A percentile compares a stretch with the other conserved stretches of the same genome.
Conservation (phyloP, 2,797 vertebrate genomes). For the Halcyon leucocephala region DNA sequence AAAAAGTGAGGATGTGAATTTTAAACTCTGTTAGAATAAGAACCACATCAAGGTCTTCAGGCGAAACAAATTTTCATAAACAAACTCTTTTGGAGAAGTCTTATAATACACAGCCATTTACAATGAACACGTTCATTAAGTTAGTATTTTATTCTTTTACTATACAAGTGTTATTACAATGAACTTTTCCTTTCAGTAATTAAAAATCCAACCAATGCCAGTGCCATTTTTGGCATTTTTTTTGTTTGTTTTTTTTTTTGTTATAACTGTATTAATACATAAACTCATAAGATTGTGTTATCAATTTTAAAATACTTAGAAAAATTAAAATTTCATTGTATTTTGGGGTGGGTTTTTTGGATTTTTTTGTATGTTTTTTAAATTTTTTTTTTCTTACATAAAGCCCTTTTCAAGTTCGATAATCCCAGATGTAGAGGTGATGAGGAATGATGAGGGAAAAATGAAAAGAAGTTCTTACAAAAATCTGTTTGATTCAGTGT, state of each 20-base stretch:
- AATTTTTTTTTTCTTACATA: conserved; percentile 77
- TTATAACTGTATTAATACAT: conserved; percentile 75
- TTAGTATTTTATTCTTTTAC: conserved; percentile 89
- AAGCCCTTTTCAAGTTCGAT: conserved; percentile 84
- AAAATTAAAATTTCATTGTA: conserved; percentile 79
- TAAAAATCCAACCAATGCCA: conserved; percentile 82
- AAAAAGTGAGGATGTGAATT: conserved; percentile 78
- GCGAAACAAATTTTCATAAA: conserved; percentile 76
- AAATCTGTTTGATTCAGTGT: conserved; percentile 52
- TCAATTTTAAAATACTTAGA: conserved; percentile 77
- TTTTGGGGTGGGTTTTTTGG: neutral
- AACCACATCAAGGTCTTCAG: conserved; percentile 74
- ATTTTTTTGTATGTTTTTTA: neutral
- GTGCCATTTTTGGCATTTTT: conserved; percentile 69
- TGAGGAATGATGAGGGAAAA: conserved; percentile 20
- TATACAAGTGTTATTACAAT: conserved; percentile 87
- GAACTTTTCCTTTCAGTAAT: conserved; percentile 84
- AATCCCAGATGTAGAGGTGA: conserved; percentile 55
- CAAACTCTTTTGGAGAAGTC: conserved; percentile 77
- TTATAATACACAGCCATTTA: conserved; percentile 82
- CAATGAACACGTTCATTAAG: conserved; percentile 79
- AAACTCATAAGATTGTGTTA: conserved; percentile 77
- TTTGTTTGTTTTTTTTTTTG: conserved; percentile 49
- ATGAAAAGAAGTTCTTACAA: conserved; percentile 45
- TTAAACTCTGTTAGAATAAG: conserved; percentile 74